phyloP scores from a whole-genome alignment of 2,797 vertebrate genomes.

The Crotalus adamanteus region DNA sequence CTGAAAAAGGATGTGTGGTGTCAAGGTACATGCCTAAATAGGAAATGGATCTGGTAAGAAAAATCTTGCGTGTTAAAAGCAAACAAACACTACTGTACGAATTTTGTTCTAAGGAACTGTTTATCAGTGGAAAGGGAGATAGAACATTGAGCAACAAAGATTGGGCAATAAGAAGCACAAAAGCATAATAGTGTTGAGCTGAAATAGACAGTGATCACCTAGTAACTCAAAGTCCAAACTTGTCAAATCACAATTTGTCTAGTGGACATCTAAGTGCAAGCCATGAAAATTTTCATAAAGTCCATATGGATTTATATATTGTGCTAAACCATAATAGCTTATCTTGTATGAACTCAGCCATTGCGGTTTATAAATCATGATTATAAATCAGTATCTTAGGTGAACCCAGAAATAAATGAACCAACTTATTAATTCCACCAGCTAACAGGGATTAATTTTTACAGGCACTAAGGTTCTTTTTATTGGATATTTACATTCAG shows the following conservation, averaged over 20 bases:
- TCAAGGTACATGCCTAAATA: slow-evolving; percentile 55
- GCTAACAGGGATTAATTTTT: neutral
- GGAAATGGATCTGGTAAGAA: slow-evolving; percentile 38
- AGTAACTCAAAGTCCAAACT: neutral
- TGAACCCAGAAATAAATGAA: neutral
- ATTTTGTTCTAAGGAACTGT: neutral
- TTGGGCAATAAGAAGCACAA: neutral
- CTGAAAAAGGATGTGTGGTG: slow-evolving; percentile 37
- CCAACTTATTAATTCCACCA: neutral
- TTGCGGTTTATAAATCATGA: neutral
- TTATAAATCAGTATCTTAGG: neutral
- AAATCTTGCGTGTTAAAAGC: neutral
- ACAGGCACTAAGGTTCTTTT: neutral
- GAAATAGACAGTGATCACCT: neutral
- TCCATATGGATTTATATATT: neutral
- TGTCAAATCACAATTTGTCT: neutral
- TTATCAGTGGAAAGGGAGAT: neutral
- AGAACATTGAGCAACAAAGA: neutral
- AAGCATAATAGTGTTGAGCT: neutral
- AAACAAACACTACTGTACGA: neutral
- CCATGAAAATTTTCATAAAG: neutral
- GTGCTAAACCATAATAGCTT: neutral
- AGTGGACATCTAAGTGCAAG: neutral
- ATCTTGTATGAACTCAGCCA: neutral
- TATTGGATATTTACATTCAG: neutral